These are phyloP conservation scores for Lycocorax pyrrhopterus DNA, from an alignment of 2,113 vertebrate genomes.

Conservation along the genomic window DNA sequence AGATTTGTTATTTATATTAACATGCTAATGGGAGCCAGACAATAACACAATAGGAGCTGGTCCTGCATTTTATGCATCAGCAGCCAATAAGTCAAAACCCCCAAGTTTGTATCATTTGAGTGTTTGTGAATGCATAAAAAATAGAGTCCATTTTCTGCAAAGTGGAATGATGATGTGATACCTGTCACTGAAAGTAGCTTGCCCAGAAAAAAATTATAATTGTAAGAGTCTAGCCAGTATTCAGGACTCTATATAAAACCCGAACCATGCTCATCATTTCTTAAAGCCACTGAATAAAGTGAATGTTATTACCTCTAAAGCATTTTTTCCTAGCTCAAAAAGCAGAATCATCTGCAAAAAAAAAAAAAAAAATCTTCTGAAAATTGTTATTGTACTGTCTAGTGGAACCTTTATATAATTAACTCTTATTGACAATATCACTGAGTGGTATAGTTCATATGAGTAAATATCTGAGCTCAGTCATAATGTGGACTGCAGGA, in stretches of 20 bases:
- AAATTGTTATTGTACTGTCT: neutral
- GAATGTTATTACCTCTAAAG: neutral
- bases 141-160: neutral
- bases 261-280: neutral
- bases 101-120: neutral
- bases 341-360: neutral
- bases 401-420: neutral
- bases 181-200: neutral
- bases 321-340: neutral
- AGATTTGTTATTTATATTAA: neutral
- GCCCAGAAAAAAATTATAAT: neutral
- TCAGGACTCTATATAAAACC: neutral
- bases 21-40: neutral
- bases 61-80: neutral
- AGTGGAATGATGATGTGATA: neutral
- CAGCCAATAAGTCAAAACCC: neutral
- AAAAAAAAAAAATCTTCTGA: neutral
- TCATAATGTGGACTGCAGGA: neutral
- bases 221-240: neutral
- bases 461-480: neutral
- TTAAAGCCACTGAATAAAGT: neutral
- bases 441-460: neutral
- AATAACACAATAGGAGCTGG: neutral
- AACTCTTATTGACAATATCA: neutral
- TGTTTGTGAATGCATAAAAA: neutral